These are phyloP conservation scores for Dusona sp. DNA, from an alignment of 2,888 invertebrate genomes.

Conservation along the genomic window DNA sequence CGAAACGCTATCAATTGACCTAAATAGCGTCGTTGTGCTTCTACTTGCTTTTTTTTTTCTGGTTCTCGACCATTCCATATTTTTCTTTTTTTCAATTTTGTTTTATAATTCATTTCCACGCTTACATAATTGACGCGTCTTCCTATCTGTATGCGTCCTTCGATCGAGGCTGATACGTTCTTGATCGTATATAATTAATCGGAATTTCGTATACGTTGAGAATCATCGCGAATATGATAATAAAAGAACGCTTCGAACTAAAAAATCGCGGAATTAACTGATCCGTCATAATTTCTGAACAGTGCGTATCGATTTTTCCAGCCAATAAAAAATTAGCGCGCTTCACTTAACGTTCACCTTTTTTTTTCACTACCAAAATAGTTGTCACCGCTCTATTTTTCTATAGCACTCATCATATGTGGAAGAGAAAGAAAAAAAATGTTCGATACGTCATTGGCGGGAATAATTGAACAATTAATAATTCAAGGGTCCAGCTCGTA, in stretches of 20 bases:
- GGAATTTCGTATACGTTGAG: slow-evolving; percentile 7
- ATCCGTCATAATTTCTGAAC: background rate
- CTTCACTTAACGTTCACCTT: background rate
- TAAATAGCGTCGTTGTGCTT: slow-evolving; percentile 61
- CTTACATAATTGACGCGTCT: slow-evolving; percentile 44
- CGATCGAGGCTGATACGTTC: slow-evolving; percentile 31
- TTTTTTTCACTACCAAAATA: background rate
- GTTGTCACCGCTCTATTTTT: background rate
- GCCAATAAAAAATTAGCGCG: background rate
- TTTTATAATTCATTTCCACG: slow-evolving; percentile 22
- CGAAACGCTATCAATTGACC: slow-evolving; percentile 64
- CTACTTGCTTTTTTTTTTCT: slow-evolving; percentile 52
- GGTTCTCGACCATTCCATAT: slow-evolving; percentile 10
- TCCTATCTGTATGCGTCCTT: slow-evolving; percentile 51
- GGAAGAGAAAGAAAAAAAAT: background rate
- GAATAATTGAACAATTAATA: background rate
- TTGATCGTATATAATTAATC: slow-evolving; percentile 37
- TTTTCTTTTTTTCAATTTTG: slow-evolving; percentile 25
- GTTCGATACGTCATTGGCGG: background rate
- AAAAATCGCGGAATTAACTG: background rate
- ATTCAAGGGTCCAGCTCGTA: background rate
- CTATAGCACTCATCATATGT: background rate
- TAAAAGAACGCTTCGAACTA: background rate
- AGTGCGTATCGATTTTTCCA: background rate
- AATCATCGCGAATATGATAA: slow-evolving; percentile 3